Evolutionary conservation across 2,888 invertebrate genomes (phyloP).

Genomic region (Mythimna pallens): DNA sequence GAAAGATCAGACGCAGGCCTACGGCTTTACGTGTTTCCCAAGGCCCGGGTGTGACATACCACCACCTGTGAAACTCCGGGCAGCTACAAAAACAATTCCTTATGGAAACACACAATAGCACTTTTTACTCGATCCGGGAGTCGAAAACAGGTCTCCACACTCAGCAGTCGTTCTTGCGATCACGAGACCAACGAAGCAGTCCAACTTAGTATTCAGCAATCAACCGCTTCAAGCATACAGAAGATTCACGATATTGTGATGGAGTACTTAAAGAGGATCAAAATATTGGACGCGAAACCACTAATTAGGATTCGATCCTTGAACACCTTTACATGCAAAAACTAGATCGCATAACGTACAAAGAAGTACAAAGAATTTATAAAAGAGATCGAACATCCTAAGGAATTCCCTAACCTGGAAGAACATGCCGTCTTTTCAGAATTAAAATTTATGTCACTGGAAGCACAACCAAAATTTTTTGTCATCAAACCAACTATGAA

Average conservation of each 20-base stretch:
- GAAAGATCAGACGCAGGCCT: too few relatives aligned
- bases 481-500: background rate
- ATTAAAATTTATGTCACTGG: constrained; percentile 11
- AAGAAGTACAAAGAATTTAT: background rate
- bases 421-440: constrained; percentile 1
- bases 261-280: background rate
- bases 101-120: too few relatives aligned
- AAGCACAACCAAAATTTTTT: too few relatives aligned
- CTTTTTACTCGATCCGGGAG: too few relatives aligned
- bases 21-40: too few relatives aligned
- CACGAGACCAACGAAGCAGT: too few relatives aligned
- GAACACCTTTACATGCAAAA: background rate
- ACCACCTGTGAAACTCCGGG: too few relatives aligned
- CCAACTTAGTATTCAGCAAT: constrained; percentile 11
- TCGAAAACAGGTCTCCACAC: too few relatives aligned
- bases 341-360: background rate
- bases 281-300: background rate
- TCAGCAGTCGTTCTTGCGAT: too few relatives aligned
- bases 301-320: background rate
- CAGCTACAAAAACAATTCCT: too few relatives aligned
- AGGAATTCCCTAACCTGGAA: constrained; percentile 1
- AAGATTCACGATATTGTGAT: constrained; percentile 6
- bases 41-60: too few relatives aligned
- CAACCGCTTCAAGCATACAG: background rate
- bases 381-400: constrained; percentile 6